phyloP scores from a whole-genome alignment of 2,113 vertebrate genomes.

The Neoarius graeffei region DNA sequence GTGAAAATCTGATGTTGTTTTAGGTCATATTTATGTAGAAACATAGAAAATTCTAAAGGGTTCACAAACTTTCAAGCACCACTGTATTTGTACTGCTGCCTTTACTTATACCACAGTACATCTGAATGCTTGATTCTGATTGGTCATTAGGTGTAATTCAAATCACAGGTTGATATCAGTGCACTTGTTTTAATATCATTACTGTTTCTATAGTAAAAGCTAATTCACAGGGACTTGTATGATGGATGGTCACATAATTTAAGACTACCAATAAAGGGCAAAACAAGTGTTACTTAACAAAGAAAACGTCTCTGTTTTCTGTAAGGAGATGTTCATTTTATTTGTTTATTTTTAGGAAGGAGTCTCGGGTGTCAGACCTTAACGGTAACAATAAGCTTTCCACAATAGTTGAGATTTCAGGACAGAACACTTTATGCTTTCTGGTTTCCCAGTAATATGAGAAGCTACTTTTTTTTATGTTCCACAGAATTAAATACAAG shows the following conservation, averaged over 20 bases:
- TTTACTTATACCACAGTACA: background rate
- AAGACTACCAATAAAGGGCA: background rate
- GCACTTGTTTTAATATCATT: background rate
- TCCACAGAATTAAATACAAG: background rate
- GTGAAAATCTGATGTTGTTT: too few relatives aligned
- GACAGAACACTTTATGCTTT: background rate
- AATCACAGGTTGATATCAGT: background rate
- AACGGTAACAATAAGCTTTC: background rate
- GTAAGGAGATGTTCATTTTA: background rate
- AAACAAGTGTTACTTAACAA: background rate
- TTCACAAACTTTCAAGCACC: too few relatives aligned
- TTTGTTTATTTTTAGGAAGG: background rate
- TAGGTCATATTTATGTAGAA: too few relatives aligned
- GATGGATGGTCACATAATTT: background rate
- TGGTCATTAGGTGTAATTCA: background rate
- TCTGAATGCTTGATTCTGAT: background rate
- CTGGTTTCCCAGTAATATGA: background rate
- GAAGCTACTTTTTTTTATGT: background rate
- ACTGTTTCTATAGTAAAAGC: background rate
- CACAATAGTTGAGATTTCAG: background rate
- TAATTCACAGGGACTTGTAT: background rate
- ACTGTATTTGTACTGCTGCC: too few relatives aligned
- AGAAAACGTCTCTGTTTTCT: background rate
- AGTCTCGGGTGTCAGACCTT: background rate
- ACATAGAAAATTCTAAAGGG: too few relatives aligned